Conservation (phyloP, 1,140 invertebrate genomes). For the Lutraria rhynchaena region DNA sequence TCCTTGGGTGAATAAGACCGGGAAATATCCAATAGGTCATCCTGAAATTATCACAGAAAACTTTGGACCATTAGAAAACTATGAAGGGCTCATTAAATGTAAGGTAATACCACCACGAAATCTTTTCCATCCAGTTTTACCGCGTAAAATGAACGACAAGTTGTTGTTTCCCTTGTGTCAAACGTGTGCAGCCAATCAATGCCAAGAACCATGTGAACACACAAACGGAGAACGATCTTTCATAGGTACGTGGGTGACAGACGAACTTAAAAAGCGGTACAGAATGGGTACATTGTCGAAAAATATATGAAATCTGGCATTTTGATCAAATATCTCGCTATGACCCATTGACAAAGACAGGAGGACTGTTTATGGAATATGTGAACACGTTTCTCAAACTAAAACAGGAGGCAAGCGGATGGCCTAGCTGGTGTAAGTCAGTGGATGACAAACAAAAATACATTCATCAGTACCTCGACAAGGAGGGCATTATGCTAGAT, state of each 20-base stretch:
- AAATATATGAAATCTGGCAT: constrained; percentile 26
- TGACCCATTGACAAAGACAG: not conserved
- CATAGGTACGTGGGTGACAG: constrained; percentile 24
- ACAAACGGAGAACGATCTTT: not conserved
- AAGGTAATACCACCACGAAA: no score
- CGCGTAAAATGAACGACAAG: no score
- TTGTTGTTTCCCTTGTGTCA: no score
- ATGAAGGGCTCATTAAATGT: no score
- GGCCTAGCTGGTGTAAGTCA: constrained; percentile 47
- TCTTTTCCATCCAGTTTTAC: no score
- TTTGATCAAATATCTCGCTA: constrained; percentile 52
- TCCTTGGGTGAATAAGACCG: no score
- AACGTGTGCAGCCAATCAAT: no score
- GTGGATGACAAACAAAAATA: constrained; percentile 64
- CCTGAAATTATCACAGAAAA: no score
- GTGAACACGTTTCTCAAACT: constrained; percentile 62
- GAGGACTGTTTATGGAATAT: constrained; percentile 56
- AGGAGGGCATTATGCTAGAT: constrained; percentile 74
- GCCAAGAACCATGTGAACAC: not conserved
- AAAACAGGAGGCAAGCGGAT: constrained; percentile 63
- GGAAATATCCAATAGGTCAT: no score
- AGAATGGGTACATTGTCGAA: not conserved
- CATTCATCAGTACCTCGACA: constrained; percentile 71
- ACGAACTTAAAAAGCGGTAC: constrained; percentile 13
- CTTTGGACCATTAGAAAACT: no score